These are phyloP conservation scores for Bursaphelenchus mucronatus DNA, from an alignment of 1,140 invertebrate species.

Conservation along the genomic window DNA sequence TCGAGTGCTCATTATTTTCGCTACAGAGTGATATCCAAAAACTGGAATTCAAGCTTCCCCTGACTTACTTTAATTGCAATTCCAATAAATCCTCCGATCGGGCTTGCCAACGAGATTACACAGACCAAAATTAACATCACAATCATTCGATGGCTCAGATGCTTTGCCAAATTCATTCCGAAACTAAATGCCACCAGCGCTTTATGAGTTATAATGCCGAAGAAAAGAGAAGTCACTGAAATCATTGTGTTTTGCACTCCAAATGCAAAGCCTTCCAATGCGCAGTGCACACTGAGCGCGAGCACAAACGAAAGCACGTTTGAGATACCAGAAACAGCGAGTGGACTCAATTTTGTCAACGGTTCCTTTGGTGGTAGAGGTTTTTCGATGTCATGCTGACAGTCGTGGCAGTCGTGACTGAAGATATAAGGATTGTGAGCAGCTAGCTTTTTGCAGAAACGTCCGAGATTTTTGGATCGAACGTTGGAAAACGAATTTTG, in stretches of 20 bases:
- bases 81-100: conserved; percentile 62
- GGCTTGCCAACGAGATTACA: conserved; percentile 69
- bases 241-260: conserved; percentile 66
- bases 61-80: conserved; percentile 36
- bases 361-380: too few relatives aligned
- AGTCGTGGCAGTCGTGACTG: too few relatives aligned
- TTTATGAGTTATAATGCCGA: conserved; percentile 67
- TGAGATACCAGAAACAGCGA: conserved; percentile 3
- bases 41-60: too few relatives aligned
- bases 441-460: too few relatives aligned
- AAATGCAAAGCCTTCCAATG: conserved; percentile 76
- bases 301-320: conserved; percentile 44
- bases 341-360: too few relatives aligned
- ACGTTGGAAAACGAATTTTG: too few relatives aligned
- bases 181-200: conserved; percentile 67
- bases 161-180: conserved; percentile 67
- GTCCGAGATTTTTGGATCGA: too few relatives aligned
- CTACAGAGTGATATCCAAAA: too few relatives aligned
- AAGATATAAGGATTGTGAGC: too few relatives aligned
- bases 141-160: conserved; percentile 65
- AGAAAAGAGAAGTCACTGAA: conserved; percentile 64
- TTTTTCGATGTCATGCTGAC: too few relatives aligned
- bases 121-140: conserved; percentile 67
- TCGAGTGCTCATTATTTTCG: too few relatives aligned
- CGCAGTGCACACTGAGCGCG: conserved; percentile 68